Conservation (phyloP, 2,888 invertebrate genomes). For the Parnassius smintheus region DNA sequence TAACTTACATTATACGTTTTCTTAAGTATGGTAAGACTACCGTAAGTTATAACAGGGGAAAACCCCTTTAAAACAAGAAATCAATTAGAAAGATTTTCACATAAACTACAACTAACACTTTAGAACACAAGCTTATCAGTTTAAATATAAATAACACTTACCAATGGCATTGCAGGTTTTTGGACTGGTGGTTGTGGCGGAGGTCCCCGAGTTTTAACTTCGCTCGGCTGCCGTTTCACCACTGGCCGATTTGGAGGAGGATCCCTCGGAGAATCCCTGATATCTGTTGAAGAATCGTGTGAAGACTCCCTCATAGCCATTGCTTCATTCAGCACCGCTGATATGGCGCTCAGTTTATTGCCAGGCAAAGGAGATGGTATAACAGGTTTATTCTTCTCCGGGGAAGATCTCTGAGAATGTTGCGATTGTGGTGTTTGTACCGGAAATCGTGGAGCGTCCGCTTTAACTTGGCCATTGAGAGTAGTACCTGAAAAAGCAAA, state of each 20-base stretch:
- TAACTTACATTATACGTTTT: too few species aligned
- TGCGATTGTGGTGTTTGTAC: conserved; percentile 50
- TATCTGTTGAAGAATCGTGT: conserved; percentile 34
- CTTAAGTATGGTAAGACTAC: too few species aligned
- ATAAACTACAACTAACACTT: too few species aligned
- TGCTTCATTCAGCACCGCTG: conserved; percentile 63
- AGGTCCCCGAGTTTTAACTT: conserved; percentile 83
- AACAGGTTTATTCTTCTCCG: conserved; percentile 54
- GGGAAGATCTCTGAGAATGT: conserved; percentile 51
- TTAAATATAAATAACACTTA: conserved; percentile 49
- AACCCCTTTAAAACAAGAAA: too few species aligned
- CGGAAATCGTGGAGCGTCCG: conserved; percentile 61
- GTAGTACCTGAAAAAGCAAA: conserved; percentile 49
- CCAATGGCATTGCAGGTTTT: conserved; percentile 84
- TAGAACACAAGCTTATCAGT: too few species aligned
- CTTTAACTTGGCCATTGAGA: conserved; percentile 65
- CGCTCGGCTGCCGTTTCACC: conserved; percentile 67
- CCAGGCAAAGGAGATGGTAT: conserved; percentile 41
- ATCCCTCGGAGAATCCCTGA: conserved; percentile 63
- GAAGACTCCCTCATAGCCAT: conserved; percentile 47
- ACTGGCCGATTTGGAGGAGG: conserved; percentile 48
- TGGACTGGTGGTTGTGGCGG: conserved; percentile 91
- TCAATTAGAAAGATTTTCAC: too few species aligned
- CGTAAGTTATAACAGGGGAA: too few species aligned
- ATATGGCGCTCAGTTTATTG: conserved; percentile 59